These are phyloP conservation scores for Hemiscyllium ocellatum DNA, from an alignment of 2,113 vertebrate species.

Conservation along the genomic window DNA sequence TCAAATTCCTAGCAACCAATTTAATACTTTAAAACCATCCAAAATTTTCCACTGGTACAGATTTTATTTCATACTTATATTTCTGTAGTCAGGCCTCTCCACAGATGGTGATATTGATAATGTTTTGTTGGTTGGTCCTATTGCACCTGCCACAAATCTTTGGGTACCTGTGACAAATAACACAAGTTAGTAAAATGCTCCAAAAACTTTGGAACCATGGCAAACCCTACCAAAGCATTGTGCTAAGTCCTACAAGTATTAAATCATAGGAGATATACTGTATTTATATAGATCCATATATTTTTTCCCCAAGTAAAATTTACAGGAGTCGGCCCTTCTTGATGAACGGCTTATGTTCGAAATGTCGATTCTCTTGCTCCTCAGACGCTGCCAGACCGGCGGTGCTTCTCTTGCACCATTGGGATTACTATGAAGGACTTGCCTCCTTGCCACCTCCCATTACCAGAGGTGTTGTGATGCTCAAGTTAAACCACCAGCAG, in stretches of 20 bases:
- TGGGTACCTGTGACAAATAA: constrained; percentile 62
- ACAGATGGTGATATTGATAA: constrained; percentile 91
- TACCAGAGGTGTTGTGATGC: too few species aligned
- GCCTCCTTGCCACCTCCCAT: too few species aligned
- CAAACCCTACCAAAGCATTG: neutral
- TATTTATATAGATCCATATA: neutral
- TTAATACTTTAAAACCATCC: neutral
- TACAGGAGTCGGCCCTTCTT: neutral
- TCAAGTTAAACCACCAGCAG: too few species aligned
- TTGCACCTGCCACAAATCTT: constrained; percentile 83
- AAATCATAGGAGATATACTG: neutral
- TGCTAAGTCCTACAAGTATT: neutral
- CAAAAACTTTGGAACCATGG: neutral
- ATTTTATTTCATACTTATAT: constrained; percentile 73
- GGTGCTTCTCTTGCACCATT: neutral
- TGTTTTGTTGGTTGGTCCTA: constrained; percentile 95
- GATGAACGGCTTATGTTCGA: too few species aligned
- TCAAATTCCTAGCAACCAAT: neutral
- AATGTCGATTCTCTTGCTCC: too few species aligned
- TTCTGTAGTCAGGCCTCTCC: constrained; percentile 88
- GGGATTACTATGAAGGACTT: too few species aligned
- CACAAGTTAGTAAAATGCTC: neutral
- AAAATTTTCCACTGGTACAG: neutral
- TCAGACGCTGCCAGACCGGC: too few species aligned
- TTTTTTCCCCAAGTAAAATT: neutral